These are phyloP conservation scores for Cistogaster globosa DNA, from an alignment of 2,888 invertebrate genomes.

Conservation along the genomic window DNA sequence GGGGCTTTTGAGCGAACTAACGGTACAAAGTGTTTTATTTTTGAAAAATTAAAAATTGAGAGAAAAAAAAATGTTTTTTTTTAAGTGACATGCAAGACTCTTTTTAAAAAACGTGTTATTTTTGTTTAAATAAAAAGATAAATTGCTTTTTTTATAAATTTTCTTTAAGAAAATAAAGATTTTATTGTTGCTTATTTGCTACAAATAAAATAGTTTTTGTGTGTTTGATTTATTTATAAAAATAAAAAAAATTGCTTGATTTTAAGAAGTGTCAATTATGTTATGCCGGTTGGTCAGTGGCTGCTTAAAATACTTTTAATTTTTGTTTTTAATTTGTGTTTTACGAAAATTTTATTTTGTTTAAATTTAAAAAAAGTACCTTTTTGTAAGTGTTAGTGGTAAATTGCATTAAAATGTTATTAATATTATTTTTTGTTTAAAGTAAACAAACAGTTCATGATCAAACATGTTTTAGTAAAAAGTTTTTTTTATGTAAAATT, in stretches of 20 bases:
- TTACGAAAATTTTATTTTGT: too few species aligned
- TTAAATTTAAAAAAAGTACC: too few species aligned
- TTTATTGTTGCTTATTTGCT: not conserved
- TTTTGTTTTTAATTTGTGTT: not conserved
- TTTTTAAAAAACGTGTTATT: not conserved
- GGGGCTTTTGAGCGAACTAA: slow-evolving; percentile 3
- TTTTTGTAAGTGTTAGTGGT: too few species aligned
- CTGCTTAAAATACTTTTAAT: not conserved
- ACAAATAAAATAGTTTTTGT: not conserved
- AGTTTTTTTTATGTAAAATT: too few species aligned
- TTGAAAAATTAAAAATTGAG: not conserved
- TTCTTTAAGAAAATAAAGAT: not conserved
- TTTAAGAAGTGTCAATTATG: not conserved
- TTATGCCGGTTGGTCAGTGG: slow-evolving; percentile 34
- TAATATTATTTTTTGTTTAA: too few species aligned
- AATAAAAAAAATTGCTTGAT: slow-evolving; percentile 9
- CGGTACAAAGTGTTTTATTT: slow-evolving; percentile 9
- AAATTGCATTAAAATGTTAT: too few species aligned
- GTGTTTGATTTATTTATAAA: not conserved
- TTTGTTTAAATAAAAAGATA: slow-evolving; percentile 10
- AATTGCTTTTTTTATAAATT: not conserved
- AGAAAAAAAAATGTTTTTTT: not conserved
- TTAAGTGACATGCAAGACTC: not conserved
- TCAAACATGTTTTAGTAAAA: too few species aligned
- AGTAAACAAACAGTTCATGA: too few species aligned